A percentile compares a stretch with the other conserved stretches of the same genome.
phyloP scores from a whole-genome alignment of 2,113 vertebrate genomes.

The Phyllopteryx taeniolatus region DNA sequence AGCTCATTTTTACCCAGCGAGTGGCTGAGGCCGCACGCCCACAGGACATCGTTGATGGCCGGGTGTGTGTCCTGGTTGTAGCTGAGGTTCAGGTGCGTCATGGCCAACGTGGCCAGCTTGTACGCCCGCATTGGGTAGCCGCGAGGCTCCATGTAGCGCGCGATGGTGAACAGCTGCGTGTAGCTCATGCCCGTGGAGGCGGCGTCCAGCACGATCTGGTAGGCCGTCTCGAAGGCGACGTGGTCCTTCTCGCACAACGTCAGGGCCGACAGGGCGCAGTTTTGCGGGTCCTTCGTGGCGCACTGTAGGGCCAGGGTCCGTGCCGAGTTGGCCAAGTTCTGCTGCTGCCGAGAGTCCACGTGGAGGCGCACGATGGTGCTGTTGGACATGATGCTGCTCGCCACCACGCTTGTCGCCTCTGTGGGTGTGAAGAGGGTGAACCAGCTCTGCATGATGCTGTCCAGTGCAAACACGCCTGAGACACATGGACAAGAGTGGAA shows the following conservation, averaged over 20 bases:
- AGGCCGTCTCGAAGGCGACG: slow-evolving; percentile 97
- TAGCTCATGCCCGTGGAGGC: slow-evolving; percentile 94
- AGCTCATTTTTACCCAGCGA: slow-evolving; percentile 97
- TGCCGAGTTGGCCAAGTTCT: slow-evolving; percentile 93
- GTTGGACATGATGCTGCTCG: slow-evolving; percentile 93
- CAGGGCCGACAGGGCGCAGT: slow-evolving; percentile 93
- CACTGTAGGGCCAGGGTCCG: slow-evolving; percentile 94
- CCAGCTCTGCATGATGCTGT: slow-evolving; percentile 99
- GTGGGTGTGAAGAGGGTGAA: slow-evolving; percentile 97
- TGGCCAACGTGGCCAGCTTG: slow-evolving; percentile 92
- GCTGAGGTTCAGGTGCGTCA: slow-evolving; percentile 96
- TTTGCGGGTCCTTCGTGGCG: slow-evolving; percentile 98
- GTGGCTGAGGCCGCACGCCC: slow-evolving; percentile 97
- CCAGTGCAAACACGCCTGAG: slow-evolving; percentile 87
- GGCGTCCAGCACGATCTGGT: slow-evolving; percentile 95
- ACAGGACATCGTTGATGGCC: slow-evolving; percentile 97
- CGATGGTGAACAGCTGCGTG: slow-evolving; percentile 96
- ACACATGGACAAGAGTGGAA: not conserved
- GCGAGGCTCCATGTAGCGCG: slow-evolving; percentile 97
- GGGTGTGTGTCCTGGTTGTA: slow-evolving; percentile 99
- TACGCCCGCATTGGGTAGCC: slow-evolving; percentile 95
- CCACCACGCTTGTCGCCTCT: slow-evolving; percentile 96
- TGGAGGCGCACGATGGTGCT: slow-evolving; percentile 92
- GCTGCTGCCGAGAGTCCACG: slow-evolving; percentile 93
- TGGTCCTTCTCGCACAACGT: slow-evolving; percentile 98